Conservation (phyloP, 64 coral and sea anemone genomes). For the Porites lutea region DNA sequence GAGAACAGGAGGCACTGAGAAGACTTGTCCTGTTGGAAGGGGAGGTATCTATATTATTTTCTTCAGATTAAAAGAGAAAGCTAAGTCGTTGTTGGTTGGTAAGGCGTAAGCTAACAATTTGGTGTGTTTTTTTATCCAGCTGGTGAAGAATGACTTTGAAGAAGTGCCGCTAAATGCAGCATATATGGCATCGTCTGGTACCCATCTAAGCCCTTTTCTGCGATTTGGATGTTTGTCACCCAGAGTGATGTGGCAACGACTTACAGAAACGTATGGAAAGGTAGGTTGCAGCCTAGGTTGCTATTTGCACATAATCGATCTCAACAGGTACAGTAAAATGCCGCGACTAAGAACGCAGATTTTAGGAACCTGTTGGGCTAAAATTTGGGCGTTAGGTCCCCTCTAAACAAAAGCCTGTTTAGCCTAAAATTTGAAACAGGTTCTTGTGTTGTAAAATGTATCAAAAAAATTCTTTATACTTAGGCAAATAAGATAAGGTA, state of each 20-base stretch:
- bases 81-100: not conserved
- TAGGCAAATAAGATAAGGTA: too few relatives aligned
- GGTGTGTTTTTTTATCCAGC: not conserved
- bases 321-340: too few relatives aligned
- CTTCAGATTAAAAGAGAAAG: not conserved
- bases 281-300: not conserved
- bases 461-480: too few relatives aligned
- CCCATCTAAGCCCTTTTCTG: constrained; percentile 58
- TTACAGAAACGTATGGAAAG: constrained; percentile 33
- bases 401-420: too few relatives aligned
- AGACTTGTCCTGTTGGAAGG: constrained; percentile 15
- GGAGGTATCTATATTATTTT: not conserved
- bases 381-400: too few relatives aligned
- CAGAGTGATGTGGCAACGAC: constrained; percentile 30
- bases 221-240: constrained; percentile 63
- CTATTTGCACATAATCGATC: too few relatives aligned
- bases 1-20: constrained; percentile 37
- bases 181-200: constrained; percentile 1
- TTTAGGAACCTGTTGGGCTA: too few relatives aligned
- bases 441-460: too few relatives aligned
- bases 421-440: too few relatives aligned
- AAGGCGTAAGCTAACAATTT: not conserved
- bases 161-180: not conserved
- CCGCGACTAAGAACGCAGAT: too few relatives aligned
- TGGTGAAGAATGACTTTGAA: constrained; percentile 27